Evolutionary conservation across 2,888 invertebrate genomes (phyloP), one percentile per base, ranked within the genome.

Genomic region (Ochlodes sylvanus): DNA sequence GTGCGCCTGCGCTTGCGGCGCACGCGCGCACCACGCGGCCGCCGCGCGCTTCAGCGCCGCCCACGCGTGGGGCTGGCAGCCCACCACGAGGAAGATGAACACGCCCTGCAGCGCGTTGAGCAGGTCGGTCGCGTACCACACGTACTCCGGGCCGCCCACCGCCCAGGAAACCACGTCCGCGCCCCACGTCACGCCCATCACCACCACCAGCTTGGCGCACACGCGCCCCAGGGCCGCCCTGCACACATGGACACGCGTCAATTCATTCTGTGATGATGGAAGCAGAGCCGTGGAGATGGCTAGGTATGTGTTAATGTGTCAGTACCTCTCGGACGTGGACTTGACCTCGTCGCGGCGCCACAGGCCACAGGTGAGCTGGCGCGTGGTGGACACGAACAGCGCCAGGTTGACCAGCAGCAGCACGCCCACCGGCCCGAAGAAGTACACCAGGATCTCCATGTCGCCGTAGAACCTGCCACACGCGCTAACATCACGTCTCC

Each of bases 291-390:
- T 0, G 1, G 34, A 9, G 34, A 9, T 7, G 7, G 34, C 4
- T 34, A 7, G 34, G 34, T n/a, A n/a, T 32, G 32, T 32, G 32
- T 7, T 32, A 32, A 7, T 27, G 27, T 27, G 10, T 0, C 2
- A 78, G 79, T 66, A 89, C 89, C 90, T 79, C 73, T 93, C 92
- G 12, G 90, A 89, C 38, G 97, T 97, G 58, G 97, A 97, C 93
- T 97, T 97, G 77, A 97, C 97, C 77, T 97, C 96, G 87, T 97
- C 97, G 71, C 97, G 95, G 82, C 97, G 97, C 97, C 97, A 97
- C 58, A 97, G 93, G 58, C 97, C 97, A 85, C 97, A 97, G 21
- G 97, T 97, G 75, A 97, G 92, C 92, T 97, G 97, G 70, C 97
- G 95, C 62, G 97, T 96, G 42, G 97, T 97, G 71, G 96, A 96